Conservation (phyloP, 2,113 vertebrate genomes). For the Pseudopodoces humilis region DNA sequence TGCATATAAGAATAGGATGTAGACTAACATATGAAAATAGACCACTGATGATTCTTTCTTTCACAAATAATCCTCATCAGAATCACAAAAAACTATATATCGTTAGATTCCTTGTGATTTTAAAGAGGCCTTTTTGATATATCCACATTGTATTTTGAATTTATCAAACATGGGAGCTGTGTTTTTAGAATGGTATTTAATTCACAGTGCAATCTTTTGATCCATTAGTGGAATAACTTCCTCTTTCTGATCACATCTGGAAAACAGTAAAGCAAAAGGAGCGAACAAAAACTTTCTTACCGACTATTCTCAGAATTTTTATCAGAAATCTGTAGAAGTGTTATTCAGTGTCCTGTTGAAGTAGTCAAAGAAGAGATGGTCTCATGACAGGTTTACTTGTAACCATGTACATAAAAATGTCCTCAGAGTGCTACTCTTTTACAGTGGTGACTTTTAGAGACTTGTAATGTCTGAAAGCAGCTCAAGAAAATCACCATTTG, state of each 20-base stretch:
- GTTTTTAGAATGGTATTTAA: conserved; percentile 1
- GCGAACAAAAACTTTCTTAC: background rate
- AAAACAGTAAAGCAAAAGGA: background rate
- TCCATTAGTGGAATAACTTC: background rate
- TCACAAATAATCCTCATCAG: background rate
- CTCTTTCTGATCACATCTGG: background rate
- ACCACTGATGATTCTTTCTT: background rate
- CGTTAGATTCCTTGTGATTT: background rate
- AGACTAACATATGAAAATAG: background rate
- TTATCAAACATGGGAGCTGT: background rate
- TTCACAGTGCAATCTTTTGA: background rate
- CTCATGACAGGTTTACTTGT: background rate
- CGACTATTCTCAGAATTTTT: background rate
- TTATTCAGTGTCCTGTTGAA: background rate
- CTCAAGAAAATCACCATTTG: conserved; percentile 31
- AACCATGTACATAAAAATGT: background rate
- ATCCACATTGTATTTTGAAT: background rate
- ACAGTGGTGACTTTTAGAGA: background rate
- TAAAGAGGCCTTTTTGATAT: background rate
- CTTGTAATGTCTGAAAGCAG: background rate
- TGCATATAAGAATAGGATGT: background rate
- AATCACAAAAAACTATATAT: background rate
- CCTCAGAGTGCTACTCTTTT: background rate
- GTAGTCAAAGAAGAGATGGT: background rate
- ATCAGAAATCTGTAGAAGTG: background rate